Conservation (phyloP, 2,113 vertebrate species). For the Psilopsiagon aurifrons region DNA sequence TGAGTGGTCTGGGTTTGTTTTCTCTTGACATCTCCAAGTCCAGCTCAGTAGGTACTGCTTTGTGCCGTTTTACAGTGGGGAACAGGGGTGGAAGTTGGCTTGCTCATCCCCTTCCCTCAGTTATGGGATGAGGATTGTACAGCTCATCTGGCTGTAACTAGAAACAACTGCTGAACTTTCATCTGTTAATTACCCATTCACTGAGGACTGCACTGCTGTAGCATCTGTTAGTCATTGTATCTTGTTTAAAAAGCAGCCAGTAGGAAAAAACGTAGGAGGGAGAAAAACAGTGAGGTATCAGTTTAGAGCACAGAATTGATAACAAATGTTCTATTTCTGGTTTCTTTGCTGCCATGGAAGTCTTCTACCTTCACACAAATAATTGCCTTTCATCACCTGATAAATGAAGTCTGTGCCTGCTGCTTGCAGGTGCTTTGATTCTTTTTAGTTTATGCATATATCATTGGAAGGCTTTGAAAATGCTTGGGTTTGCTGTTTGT, state of each 20-base stretch:
- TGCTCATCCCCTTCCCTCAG: not conserved
- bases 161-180: slow-evolving; percentile 45
- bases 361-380: not conserved
- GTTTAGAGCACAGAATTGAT: slow-evolving; percentile 20
- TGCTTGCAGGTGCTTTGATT: slow-evolving; percentile 36
- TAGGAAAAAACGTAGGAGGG: not conserved
- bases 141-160: slow-evolving; percentile 5
- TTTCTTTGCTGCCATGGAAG: slow-evolving; percentile 14
- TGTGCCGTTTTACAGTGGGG: not conserved
- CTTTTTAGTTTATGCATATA: slow-evolving; percentile 17
- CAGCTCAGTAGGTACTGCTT: accelerated
- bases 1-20: not conserved
- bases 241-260: slow-evolving; percentile 27
- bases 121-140: not conserved
- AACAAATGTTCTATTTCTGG: slow-evolving; percentile 49
- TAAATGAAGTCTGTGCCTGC: slow-evolving; percentile 26
- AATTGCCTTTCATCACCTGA: slow-evolving; percentile 41
- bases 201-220: not conserved
- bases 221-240: slow-evolving; percentile 53
- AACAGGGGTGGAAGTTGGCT: not conserved
- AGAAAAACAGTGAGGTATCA: not conserved
- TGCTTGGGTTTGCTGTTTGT: not conserved
- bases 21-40: not conserved
- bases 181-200: slow-evolving; percentile 39
- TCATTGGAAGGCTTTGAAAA: slow-evolving; percentile 22